Evolutionary conservation across 2,797 vertebrate species (phyloP), one percentile per base, ranked within the genome.

Genomic region (Arremon brunneinucha): DNA sequence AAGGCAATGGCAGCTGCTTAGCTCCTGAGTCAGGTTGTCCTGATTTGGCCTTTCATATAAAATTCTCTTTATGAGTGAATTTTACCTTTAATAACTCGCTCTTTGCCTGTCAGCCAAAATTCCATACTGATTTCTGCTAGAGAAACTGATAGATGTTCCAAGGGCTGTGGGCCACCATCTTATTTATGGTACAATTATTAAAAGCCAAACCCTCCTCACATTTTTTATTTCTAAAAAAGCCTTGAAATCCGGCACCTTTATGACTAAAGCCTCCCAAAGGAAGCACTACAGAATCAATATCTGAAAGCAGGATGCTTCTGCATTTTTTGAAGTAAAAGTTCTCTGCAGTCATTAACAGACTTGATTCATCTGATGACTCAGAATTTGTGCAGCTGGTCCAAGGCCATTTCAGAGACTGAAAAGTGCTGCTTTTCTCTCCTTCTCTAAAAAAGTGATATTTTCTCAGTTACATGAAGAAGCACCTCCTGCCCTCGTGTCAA

Each of bases 311-410:
- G 68, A 52, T 43, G 57, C 50, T 83, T 74, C 56, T 87, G 22
- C 49, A 28, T 44, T 87, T 74, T 83, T 57, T 59, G 46, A 95
- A 87, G 67, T 22, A 67, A 62, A 85, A 90, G 37, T 85, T 87
- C 50, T 78, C 44, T 78, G 84, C 55, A 67, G 69, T 89, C 75
- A 87, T 87, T 64, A 83, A 30, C 37, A 80, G 87, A 46, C 72
- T 87, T 65, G 55, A 87, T 93, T 93, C 75, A 90, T 68, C 81
- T 59, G 72, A 88, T 94, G 90, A 95, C 86, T 97, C 94, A 90
- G 78, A 83, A 62, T 39, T 39, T 44, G 68, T 64, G 50, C 62
- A 77, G 93, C 90, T 93, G 94, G 55, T 85, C 72, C 90, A 75
- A 87, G 74, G 90, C 93, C 83, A 72, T 79, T 12, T 43, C 3